Evolutionary conservation across 2,888 invertebrate species (phyloP), one percentile per base, ranked within the genome.

Genomic region (Amblyjoppa proteus): DNA sequence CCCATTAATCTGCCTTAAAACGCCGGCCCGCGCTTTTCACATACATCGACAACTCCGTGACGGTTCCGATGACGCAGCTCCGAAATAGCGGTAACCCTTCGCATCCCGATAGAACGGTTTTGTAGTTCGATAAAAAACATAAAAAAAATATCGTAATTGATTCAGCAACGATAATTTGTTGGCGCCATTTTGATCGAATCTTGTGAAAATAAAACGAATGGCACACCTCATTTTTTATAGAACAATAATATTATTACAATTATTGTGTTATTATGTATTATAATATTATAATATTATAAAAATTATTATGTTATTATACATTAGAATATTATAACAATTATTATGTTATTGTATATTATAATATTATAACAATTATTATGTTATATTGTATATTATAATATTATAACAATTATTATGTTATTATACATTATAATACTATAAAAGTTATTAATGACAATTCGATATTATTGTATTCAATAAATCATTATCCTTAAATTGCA

Each of bases 1-100:
- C 88, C 89, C 90, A 90, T 91, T 90, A 91, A 91, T 92, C 91
- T 90, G 88, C 88, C 88, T 90, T 90, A 90, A 91, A 90, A 91
- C 90, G 87, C 86, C 87, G 87, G 58, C 34, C 58, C 71, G 69
- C 71, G 34, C 64, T 61, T 80, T 61, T 20, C 25, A 38, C 80
- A 68, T 74, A 75, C 70, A 61, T 61, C 28, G 61, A 61, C 78
- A 66, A 38, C 61, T 71, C 73, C 58, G 45, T 9, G 51, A 53
- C 64, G 70, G 13, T 25, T 61, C 13, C 61, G 66, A 81, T 84
- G 81, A 71, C 75, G 75, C 56, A 70, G 75, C 79, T 64, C 64
- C 75, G 74, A 85, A 81, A 85, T 79, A 75, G 81, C 79, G 71
- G 76, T 71, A 79, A 79, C 66, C 28, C 31, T 25, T 56, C 56